Conservation (phyloP, 2,888 invertebrate genomes). For the Ectemnius continuus region DNA sequence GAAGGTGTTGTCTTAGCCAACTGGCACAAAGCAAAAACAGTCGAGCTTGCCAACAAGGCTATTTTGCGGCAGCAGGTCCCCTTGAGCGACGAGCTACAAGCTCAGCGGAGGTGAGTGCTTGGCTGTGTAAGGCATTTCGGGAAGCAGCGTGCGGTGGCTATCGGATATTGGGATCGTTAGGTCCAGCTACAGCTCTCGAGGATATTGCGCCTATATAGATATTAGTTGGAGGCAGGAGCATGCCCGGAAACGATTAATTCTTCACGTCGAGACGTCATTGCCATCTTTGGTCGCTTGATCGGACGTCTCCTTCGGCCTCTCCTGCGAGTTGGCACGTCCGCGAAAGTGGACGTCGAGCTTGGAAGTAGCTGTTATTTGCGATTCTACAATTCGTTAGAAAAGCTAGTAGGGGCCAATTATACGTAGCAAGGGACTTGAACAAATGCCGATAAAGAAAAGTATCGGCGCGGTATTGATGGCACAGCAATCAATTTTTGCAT, state of each 20-base stretch:
- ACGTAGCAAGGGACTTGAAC: not conserved
- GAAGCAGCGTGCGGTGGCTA: constrained; percentile 56
- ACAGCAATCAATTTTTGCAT: constrained; percentile 63
- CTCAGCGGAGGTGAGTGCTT: no score
- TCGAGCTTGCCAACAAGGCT: no score
- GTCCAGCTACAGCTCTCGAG: constrained; percentile 51
- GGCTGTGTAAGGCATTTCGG: constrained; percentile 65
- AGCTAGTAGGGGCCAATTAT: constrained; percentile 20
- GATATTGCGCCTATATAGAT: constrained; percentile 26
- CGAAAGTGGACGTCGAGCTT: constrained; percentile 18
- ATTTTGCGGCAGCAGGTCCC: no score
- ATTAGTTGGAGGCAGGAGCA: constrained; percentile 32
- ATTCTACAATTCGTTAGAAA: not conserved
- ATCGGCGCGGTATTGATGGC: constrained; percentile 52
- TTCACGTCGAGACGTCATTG: constrained; percentile 66
- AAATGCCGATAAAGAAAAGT: constrained; percentile 21
- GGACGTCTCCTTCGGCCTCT: constrained; percentile 56
- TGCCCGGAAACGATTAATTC: constrained; percentile 68
- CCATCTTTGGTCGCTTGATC: constrained; percentile 66
- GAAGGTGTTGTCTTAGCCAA: no score
- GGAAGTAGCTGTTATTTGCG: constrained; percentile 6
- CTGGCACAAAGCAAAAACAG: no score
- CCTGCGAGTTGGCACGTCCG: no score
- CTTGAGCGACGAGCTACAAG: no score
- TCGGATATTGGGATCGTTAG: constrained; percentile 60